These are phyloP conservation scores for Pollenia griseotomentosa DNA, from an alignment of 2,888 invertebrate species.

Conservation along the genomic window DNA sequence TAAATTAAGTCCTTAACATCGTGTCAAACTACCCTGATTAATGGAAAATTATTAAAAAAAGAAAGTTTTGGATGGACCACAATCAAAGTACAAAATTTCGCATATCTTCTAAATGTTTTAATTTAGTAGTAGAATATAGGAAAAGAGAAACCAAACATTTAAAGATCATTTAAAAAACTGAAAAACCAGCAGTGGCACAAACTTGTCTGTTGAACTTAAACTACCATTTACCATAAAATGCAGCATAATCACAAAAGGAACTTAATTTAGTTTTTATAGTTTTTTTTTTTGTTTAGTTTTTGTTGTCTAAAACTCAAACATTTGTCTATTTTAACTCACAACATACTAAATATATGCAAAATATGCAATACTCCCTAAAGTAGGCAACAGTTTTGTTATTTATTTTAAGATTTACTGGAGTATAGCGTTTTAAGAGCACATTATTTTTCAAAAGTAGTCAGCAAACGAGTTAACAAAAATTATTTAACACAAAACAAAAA, in stretches of 20 bases:
- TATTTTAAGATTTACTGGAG: conserved; percentile 30
- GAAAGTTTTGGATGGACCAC: too few species aligned
- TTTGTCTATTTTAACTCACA: conserved; percentile 35
- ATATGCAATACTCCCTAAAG: conserved; percentile 44
- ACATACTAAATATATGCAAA: conserved; percentile 33
- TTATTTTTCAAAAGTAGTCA: conserved; percentile 11
- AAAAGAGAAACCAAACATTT: not conserved
- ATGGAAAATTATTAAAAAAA: too few species aligned
- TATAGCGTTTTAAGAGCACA: conserved; percentile 5
- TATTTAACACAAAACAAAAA: not conserved
- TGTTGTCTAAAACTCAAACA: conserved; percentile 29
- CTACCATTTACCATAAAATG: not conserved
- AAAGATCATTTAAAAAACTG: not conserved
- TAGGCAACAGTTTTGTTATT: conserved; percentile 41
- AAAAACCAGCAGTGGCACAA: too few species aligned
- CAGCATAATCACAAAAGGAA: not conserved
- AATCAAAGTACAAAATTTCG: too few species aligned
- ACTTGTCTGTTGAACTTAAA: not conserved
- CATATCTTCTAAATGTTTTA: too few species aligned
- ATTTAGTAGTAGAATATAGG: not conserved
- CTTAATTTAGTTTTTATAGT: conserved; percentile 27
- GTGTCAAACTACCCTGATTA: too few species aligned
- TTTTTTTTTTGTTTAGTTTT: conserved; percentile 2
- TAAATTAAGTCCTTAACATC: too few species aligned
- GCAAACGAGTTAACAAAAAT: conserved; percentile 10